Evolutionary conservation across 2,113 vertebrate species (phyloP).

Genomic region (Romanogobio albipinnatus): DNA sequence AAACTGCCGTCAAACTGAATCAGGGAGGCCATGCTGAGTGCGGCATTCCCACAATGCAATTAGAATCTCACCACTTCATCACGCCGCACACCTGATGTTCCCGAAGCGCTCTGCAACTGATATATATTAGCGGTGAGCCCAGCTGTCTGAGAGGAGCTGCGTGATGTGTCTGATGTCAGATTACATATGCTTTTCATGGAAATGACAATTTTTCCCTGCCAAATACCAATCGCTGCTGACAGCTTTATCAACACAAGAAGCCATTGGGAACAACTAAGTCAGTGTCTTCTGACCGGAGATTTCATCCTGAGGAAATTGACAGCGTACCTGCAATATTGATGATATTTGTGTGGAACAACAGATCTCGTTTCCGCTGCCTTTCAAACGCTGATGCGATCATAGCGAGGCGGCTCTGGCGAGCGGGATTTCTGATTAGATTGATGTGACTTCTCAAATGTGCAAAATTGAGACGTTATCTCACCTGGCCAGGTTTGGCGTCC

Average conservation of each 20-base stretch:
- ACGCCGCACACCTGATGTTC: constrained; percentile 6
- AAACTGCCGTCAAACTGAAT: constrained; percentile 16
- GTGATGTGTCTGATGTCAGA: neutral
- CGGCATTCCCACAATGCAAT: constrained; percentile 33
- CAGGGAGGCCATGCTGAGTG: neutral
- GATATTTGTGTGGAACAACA: constrained; percentile 23
- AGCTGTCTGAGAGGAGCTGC: constrained; percentile 17
- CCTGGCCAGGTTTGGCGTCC: constrained; percentile 94
- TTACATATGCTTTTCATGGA: neutral
- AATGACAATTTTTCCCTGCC: constrained; percentile 6
- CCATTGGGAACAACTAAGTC: constrained; percentile 25
- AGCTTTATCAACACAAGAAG: constrained; percentile 29
- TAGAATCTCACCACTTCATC: constrained; percentile 39
- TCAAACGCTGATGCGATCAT: constrained; percentile 8
- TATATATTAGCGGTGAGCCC: constrained; percentile 10
- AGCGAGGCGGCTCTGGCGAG: neutral
- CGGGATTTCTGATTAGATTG: neutral
- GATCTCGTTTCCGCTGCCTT: neutral
- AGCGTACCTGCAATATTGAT: neutral
- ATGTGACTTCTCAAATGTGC: neutral
- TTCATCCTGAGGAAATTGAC: neutral
- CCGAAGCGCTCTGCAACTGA: neutral
- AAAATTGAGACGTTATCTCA: constrained; percentile 63
- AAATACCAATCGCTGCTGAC: constrained; percentile 5
- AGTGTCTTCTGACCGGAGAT: constrained; percentile 16